These are phyloP conservation scores for Amphiprion percula DNA, from an alignment of 2,113 vertebrate genomes.

Conservation along the genomic window DNA sequence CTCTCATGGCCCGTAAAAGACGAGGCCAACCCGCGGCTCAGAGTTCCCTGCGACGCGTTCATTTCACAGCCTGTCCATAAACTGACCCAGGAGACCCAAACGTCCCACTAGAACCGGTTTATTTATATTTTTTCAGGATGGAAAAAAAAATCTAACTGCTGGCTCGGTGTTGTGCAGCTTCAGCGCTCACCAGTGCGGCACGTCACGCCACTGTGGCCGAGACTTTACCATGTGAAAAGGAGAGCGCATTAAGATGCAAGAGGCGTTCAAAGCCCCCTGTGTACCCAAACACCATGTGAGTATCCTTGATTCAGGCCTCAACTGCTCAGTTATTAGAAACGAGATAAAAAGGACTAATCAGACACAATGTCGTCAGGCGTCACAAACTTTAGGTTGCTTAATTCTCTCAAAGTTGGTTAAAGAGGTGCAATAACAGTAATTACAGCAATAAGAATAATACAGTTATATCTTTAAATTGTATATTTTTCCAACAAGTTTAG, in stretches of 20 bases:
- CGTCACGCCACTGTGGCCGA: constrained; percentile 69
- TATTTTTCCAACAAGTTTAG: background rate
- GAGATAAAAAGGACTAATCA: constrained; percentile 8
- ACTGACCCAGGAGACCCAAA: constrained; percentile 46
- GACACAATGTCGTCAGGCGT: background rate
- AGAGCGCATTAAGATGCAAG: constrained; percentile 72
- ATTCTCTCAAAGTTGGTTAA: background rate
- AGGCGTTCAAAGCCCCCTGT: constrained; percentile 55
- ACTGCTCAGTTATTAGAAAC: constrained; percentile 20
- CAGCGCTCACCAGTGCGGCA: constrained; percentile 38
- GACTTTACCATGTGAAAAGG: constrained; percentile 69
- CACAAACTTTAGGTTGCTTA: background rate
- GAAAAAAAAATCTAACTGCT: constrained; percentile 27
- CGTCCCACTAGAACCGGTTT: constrained; percentile 29
- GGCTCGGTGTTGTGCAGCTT: constrained; percentile 42
- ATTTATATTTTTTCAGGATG: background rate
- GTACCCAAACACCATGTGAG: constrained; percentile 49
- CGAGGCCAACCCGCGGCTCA: constrained; percentile 10
- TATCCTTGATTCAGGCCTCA: constrained; percentile 59
- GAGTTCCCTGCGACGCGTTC: constrained; percentile 36
- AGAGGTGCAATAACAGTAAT: background rate
- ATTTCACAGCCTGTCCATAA: constrained; percentile 43
- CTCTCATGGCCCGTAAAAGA: constrained; percentile 34
- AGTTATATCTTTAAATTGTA: too few species aligned
- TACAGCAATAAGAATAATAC: background rate